Evolutionary conservation across 2,888 invertebrate genomes (phyloP).

Genomic region (Neoascia interrupta): DNA sequence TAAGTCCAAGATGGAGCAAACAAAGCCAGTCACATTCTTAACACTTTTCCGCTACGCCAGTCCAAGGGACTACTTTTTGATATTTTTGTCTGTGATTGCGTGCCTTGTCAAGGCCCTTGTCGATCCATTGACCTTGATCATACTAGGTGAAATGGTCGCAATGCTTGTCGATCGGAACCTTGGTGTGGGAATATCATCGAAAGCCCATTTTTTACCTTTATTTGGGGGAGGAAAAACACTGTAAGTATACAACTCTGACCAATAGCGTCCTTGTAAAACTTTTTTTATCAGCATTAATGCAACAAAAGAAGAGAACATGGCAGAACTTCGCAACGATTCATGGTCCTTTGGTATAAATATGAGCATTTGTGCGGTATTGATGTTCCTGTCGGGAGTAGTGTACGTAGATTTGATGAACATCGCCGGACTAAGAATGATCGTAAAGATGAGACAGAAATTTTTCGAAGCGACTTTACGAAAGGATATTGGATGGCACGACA

Average conservation of each 20-base stretch:
- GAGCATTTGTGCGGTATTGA: slow-evolving; percentile 81
- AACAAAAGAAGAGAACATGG: slow-evolving; percentile 81
- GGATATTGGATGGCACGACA: slow-evolving; percentile 87
- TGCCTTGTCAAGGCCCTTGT: slow-evolving; percentile 82
- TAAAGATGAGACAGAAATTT: slow-evolving; percentile 82
- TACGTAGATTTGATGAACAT: slow-evolving; percentile 85
- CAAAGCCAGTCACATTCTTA: slow-evolving; percentile 71
- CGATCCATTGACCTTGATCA: slow-evolving; percentile 84
- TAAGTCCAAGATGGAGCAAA: slow-evolving; percentile 4
- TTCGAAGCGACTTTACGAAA: slow-evolving; percentile 84
- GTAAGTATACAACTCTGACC: slow-evolving; percentile 73
- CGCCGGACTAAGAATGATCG: slow-evolving; percentile 82
- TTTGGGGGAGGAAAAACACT: slow-evolving; percentile 84
- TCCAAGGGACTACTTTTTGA: slow-evolving; percentile 81
- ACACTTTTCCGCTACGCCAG: slow-evolving; percentile 82
- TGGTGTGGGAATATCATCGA: slow-evolving; percentile 81
- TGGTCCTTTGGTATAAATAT: slow-evolving; percentile 83
- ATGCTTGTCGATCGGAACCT: slow-evolving; percentile 84
- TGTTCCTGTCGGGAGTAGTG: slow-evolving; percentile 83
- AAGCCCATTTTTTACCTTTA: slow-evolving; percentile 81
- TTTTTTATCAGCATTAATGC: slow-evolving; percentile 80
- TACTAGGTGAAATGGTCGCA: slow-evolving; percentile 86
- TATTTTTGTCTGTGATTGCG: slow-evolving; percentile 81
- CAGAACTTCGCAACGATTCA: slow-evolving; percentile 83
- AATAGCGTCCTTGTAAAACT: neutral